Base-by-base conservation (phyloP, 1,140 invertebrate species). In the Drosophila pseudoananassae region DNA sequence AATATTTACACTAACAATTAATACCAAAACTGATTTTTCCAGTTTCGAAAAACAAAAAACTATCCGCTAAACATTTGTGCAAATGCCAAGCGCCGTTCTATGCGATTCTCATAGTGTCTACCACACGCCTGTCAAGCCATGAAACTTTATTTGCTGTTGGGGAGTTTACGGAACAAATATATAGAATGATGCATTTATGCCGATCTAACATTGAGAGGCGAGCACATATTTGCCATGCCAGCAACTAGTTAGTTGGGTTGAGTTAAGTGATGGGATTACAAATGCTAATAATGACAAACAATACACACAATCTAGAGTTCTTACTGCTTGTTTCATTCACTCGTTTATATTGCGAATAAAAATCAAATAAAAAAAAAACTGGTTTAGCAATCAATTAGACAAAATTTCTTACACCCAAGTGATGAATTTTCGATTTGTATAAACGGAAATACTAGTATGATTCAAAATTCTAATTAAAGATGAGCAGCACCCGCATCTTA, bases 111-210 rank as follows among this genome's bases (percentile, higher is more conserved):
- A 27, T 20, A 20, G 20, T 3, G 20, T 27, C 25, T 27, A 27
- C 25, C 5, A 27, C 20, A 20, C 20, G 20, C 20, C 20, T 20
- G 20, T 20, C 47, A 65, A 20, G 61, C 61, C 36, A 45, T 54
- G 64, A 53, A 68, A 9, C 15, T 20, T 3, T 68, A 40, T 69
- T 69, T 55, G 10, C 40, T 31, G 25, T 68, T 31, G 29, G 50
- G 10, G 17, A 56, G 45, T 69, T 69, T 69, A 47, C 50, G 43
- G 31, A 69, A 69, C 66, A 56, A 69, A 69, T 56, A 69, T 17
- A 12, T 20, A 23, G 49, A 20, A 46, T 54, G 33, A 54, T 6
- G 40, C 53, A 69, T 56, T 69, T 31, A 69, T 49, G 61, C 61
- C 31, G 63, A 55, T 55, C 33, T 54, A 47, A 10, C 66, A 56